Evolutionary conservation across 2,888 invertebrate genomes (phyloP).

Genomic region (Temnothorax ravouxi): DNA sequence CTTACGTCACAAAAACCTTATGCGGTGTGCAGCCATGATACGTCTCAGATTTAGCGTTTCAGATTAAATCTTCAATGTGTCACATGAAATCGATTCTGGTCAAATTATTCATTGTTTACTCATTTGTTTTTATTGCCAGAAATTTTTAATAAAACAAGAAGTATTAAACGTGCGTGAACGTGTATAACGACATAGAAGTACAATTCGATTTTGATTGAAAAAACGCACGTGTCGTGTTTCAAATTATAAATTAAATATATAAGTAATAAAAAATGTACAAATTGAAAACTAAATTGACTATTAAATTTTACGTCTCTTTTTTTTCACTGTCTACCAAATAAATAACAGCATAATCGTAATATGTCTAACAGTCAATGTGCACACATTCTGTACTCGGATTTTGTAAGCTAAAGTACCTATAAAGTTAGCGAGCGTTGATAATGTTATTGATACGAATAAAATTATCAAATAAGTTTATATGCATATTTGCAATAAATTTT

Average conservation of each 20-base stretch:
- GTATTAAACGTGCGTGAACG: not conserved
- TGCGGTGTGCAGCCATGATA: not conserved
- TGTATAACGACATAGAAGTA: not conserved
- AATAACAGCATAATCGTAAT: constrained; percentile 66
- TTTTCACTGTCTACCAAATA: constrained; percentile 7
- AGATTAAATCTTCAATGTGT: constrained; percentile 36
- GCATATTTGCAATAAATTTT: constrained; percentile 50
- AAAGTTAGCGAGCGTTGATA: constrained; percentile 71
- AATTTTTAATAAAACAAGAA: constrained; percentile 21
- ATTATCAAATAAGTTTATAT: constrained; percentile 64
- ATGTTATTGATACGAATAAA: constrained; percentile 74
- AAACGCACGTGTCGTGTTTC: constrained; percentile 26
- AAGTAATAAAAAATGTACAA: constrained; percentile 76
- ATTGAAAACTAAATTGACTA: constrained; percentile 72
- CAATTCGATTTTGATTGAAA: constrained; percentile 19
- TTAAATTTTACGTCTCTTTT: constrained; percentile 50
- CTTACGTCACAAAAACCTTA: not conserved
- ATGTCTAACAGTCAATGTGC: constrained; percentile 71
- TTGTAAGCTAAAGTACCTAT: constrained; percentile 74
- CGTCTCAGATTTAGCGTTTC: not conserved
- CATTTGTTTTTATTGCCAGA: not conserved
- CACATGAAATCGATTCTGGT: constrained; percentile 14
- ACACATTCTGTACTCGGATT: constrained; percentile 74
- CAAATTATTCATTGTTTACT: constrained; percentile 10
- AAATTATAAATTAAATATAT: constrained; percentile 42